Conservation (phyloP, 2,888 invertebrate genomes). For the Drosophila differens region DNA sequence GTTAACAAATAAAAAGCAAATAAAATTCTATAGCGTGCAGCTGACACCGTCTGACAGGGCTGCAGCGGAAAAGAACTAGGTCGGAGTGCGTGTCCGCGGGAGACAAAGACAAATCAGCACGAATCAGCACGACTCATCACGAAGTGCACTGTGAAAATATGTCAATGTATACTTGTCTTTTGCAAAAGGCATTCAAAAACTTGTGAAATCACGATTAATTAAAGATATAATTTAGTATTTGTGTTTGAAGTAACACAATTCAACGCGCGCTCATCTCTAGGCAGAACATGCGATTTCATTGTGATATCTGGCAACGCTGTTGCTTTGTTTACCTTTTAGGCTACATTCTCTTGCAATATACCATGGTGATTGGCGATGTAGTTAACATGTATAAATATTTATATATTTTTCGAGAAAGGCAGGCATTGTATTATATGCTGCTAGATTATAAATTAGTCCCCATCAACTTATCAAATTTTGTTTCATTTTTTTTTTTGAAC, state of each 20-base stretch:
- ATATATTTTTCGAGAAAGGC: conserved; percentile 2
- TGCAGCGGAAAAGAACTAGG: conserved; percentile 38
- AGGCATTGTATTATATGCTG: conserved; percentile 1
- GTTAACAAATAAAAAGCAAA: conserved; percentile 54
- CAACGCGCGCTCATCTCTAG: not conserved
- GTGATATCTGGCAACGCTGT: conserved; percentile 22
- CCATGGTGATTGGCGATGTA: not conserved
- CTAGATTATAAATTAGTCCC: not conserved
- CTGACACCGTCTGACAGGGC: conserved; percentile 53
- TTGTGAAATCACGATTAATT: not conserved
- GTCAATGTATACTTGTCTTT: not conserved
- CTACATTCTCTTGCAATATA: not conserved
- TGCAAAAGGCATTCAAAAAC: not conserved
- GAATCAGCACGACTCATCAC: not conserved
- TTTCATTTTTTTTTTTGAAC: conserved; percentile 4
- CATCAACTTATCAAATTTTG: not conserved
- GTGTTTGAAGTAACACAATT: not conserved
- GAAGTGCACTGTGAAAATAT: not conserved
- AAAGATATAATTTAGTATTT: not conserved
- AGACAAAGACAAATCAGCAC: not conserved
- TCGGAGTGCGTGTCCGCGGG: conserved; percentile 12
- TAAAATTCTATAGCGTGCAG: conserved; percentile 46
- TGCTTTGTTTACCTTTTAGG: conserved; percentile 44
- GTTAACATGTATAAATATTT: not conserved
- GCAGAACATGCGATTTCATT: not conserved